These are phyloP conservation scores for Apomyelois bistriatella DNA, from an alignment of 2,888 invertebrate genomes.

Conservation along the genomic window DNA sequence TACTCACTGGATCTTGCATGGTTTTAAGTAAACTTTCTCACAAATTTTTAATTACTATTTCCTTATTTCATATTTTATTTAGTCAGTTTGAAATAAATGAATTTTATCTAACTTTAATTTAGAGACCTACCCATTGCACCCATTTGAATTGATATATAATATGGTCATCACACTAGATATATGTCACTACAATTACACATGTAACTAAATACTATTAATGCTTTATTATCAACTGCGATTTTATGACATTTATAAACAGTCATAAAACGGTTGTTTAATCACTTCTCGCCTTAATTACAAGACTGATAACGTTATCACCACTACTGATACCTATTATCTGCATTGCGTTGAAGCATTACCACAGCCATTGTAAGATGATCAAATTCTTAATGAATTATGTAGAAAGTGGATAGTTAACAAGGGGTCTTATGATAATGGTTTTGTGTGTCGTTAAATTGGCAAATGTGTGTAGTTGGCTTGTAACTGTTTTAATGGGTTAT, in stretches of 20 bases:
- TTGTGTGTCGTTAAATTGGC: slow-evolving; percentile 6
- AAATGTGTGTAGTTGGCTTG: slow-evolving; percentile 19
- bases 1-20: no score
- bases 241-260: slow-evolving; percentile 15
- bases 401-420: neutral
- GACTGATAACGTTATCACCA: slow-evolving; percentile 51
- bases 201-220: no score
- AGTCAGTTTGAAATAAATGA: neutral
- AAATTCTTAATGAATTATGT: neutral
- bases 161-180: no score
- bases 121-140: neutral
- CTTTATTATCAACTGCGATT: neutral
- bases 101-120: neutral
- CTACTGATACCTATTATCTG: slow-evolving; percentile 34
- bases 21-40: no score
- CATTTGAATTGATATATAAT: neutral
- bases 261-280: slow-evolving; percentile 22
- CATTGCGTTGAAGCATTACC: slow-evolving; percentile 31
- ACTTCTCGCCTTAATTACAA: slow-evolving; percentile 41
- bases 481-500: slow-evolving; percentile 52
- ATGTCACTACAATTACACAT: no score
- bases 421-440: slow-evolving; percentile 1
- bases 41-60: no score
- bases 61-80: no score
- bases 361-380: neutral